Percentiles rank a stretch among this genome's conserved stretches.
Conservation (phyloP, 2,888 invertebrate species). For the Listrodromus nycthemerus region DNA sequence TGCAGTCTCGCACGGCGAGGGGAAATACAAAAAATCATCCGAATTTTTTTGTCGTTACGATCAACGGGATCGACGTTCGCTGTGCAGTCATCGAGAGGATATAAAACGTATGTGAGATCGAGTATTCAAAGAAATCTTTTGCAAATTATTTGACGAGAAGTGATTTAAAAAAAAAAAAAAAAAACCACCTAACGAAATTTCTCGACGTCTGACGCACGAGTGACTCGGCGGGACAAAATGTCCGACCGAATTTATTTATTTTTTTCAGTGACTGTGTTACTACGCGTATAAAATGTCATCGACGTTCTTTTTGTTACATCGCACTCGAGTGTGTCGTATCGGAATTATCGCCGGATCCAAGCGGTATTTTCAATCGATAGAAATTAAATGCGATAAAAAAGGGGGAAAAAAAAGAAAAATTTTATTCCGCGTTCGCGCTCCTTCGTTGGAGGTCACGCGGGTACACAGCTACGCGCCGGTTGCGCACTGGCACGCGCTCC, state of each 20-base stretch:
- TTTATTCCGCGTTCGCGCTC: conserved; percentile 3
- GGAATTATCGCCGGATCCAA: background rate
- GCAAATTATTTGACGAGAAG: conserved; percentile 21
- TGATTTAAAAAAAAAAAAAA: conserved; percentile 8
- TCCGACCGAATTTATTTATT: background rate
- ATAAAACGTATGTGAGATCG: conserved; percentile 42
- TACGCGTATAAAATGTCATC: background rate
- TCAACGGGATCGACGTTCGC: conserved; percentile 37
- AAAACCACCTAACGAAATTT: background rate
- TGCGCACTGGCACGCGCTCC: background rate
- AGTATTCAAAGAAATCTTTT: conserved; percentile 1
- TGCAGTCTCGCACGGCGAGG: conserved; percentile 3
- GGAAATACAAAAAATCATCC: background rate
- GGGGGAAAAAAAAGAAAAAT: background rate
- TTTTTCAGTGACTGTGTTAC: conserved; percentile 12
- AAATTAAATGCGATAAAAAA: too few species aligned
- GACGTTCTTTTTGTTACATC: background rate
- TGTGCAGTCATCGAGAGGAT: conserved; percentile 29
- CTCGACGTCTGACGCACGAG: conserved; percentile 6
- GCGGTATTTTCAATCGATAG: background rate
- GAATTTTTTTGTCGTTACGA: conserved; percentile 3
- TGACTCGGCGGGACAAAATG: background rate
- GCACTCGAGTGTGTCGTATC: background rate
- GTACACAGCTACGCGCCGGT: background rate
- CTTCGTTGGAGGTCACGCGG: conserved; percentile 2